Evolutionary conservation across 2,113 vertebrate genomes (phyloP), one percentile per base, ranked within the genome.

Genomic region (Catharus bicknelli): DNA sequence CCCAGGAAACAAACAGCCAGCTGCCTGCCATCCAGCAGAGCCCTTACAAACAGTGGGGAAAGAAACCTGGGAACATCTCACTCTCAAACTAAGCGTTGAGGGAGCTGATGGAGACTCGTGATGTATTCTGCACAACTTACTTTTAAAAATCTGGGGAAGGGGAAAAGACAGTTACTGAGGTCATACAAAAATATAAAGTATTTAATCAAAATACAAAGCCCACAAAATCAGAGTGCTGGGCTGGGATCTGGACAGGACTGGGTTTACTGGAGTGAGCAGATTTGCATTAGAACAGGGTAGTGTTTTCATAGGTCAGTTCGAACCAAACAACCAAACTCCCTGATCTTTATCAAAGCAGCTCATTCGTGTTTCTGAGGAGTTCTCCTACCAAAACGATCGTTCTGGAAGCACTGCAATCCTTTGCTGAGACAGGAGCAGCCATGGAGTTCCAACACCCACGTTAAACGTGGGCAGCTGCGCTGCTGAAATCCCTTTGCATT

Each of bases 61-160:
- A 51, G 61, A 75, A 45, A 40, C 21, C 40, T 42, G 53, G 25
- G 50, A 88, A 62, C 57, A 30, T 40, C 66, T 47, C 30, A 1
- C 42, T 76, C 8, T 51, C 51, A 47, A 62, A 57, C 32, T 19
- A 5, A 1, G 0, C 0, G 0, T 10, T 1, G 16, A 38, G 45
- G 51, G 90, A 91, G 61, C 4, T 43, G 40, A 29, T 63, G 64
- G 40, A 58, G 73, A 21, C 12, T 64, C 54, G 36, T 48, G 18
- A 16, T 57, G 42, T 53, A 16, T 55, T 88, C 57, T 21, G 29
- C 7, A 11, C 0, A 0, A 32, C 16, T 40, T 85, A 29, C 62
- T 73, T 68, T 29, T 4, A 13, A 50, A 67, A 53, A 2, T 43
- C 16, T n/a, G 54, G 25, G 23, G 14, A 47, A 13, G 2, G 5